Evolutionary conservation across 2,797 vertebrate species (phyloP).

Genomic region (Pseudochirops cupreus): DNA sequence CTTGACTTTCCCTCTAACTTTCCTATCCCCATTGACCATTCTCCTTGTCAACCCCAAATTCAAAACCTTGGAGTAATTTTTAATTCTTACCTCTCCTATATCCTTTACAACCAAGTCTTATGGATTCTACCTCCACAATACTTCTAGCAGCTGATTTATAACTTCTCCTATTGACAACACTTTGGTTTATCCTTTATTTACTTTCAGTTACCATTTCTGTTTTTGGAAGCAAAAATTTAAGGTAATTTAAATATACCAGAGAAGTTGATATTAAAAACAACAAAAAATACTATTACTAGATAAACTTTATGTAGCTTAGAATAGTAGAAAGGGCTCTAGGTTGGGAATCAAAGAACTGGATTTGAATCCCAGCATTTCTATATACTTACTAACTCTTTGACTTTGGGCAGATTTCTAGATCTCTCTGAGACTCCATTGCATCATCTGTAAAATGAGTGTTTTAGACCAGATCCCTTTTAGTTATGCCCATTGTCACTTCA

Average conservation of each 20-base stretch:
- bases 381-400: neutral
- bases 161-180: no score
- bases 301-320: neutral
- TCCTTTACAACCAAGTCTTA: neutral
- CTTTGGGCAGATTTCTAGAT: neutral
- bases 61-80: neutral
- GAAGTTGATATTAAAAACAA: neutral
- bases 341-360: neutral
- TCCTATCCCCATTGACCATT: neutral
- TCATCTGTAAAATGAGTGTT: neutral
- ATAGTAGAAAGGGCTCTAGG: neutral
- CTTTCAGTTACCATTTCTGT: slow-evolving; percentile 38
- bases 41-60: neutral
- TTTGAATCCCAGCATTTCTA: neutral
- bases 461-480: neutral
- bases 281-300: neutral
- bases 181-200: neutral
- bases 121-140: neutral
- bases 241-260: neutral
- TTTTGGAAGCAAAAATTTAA: slow-evolving; percentile 42
- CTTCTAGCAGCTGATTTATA: neutral
- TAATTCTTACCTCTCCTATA: neutral
- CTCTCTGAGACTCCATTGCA: neutral
- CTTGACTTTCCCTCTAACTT: neutral
- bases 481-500: slow-evolving; percentile 17